A percentile compares a stretch with the other conserved stretches of the same genome.
Evolutionary conservation across 2,113 vertebrate species (phyloP).

Genomic region (Phrynosoma blainvillii): DNA sequence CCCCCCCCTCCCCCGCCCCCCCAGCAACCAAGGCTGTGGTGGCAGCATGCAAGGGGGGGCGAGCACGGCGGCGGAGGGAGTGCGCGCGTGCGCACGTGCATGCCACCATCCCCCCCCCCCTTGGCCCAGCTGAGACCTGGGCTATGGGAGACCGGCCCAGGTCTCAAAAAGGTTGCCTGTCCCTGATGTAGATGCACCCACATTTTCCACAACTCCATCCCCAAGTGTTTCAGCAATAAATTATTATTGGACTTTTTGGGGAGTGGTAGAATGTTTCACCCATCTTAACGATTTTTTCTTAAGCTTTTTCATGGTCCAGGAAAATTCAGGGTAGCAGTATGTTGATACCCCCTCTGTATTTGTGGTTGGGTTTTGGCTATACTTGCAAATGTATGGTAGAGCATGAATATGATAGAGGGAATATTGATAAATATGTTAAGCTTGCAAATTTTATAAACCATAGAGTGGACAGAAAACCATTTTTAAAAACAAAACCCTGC

Average conservation of each 20-base stretch:
- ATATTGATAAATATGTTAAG: neutral
- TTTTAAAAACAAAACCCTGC: neutral
- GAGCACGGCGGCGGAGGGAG: no score
- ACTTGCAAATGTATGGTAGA: neutral
- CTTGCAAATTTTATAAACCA: neutral
- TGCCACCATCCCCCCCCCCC: no score
- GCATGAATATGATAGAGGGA: neutral
- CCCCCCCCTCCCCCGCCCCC: no score
- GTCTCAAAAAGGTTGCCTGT: no score
- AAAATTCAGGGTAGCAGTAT: neutral
- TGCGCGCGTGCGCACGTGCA: no score
- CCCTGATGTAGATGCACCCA: no score
- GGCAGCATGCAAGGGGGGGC: no score
- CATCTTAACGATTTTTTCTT: neutral
- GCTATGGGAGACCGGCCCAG: no score
- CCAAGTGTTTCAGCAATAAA: neutral
- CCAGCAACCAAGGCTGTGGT: no score
- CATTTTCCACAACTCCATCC: neutral
- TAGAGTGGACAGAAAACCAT: neutral
- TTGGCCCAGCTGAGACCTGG: no score
- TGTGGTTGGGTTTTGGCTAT: neutral
- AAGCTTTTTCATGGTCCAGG: neutral
- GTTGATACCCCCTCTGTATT: neutral
- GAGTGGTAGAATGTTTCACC: neutral
- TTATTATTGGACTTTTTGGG: neutral